Base-by-base conservation (phyloP, 2,797 vertebrate genomes). In the Poeciliopsis presidionis region DNA sequence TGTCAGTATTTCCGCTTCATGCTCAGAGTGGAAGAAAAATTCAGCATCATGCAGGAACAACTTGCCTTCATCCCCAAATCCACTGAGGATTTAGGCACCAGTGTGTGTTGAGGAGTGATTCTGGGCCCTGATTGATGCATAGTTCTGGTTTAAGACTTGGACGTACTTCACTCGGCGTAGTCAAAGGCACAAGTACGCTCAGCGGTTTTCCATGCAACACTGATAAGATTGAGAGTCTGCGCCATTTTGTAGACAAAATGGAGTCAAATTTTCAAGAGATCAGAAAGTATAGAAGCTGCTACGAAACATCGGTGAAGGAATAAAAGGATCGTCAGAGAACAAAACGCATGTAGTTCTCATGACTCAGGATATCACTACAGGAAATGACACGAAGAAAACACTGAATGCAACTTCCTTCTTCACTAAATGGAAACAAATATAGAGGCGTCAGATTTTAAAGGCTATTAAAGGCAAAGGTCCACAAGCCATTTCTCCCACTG, bases 51-150 rank as follows among this genome's bases (percentile, higher is more conserved):
- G 74, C 72, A 65, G 80, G 49, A 75, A 28, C 41, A 88, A 90
- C 78, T 81, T 73, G 3, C 78, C 82, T 91, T 92, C 77, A 87
- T 83, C 86, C 79, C 4, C 55, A 90, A 91, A 91, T 90, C 85
- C 90, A 47, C 33, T 18, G 86, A 84, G 90, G 91, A 87, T 87
- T 91, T 78, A 72, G 76, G n/a, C 81, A 53, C 49, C 74, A 76
- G 86, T 86, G 74, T 92, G 89, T 86, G 86, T 85, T 82, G 84
- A 84, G 81, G 81, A 79, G 86, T 78, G 82, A 88, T 86, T 90
- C 86, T 85, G 81, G 85, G 86, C 75, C 82, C 3, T 2, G 84
- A 91, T 91, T 91, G 93, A 90, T 77, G 86, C 73, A 28, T 7
- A 28, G 67, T 46, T n/a, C 39, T n/a, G 39, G 16, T 36, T 63